Percentiles rank a stretch among this genome's conserved stretches.
These are phyloP conservation scores for Hippopotamyrus pictus DNA, from an alignment of 2,797 vertebrate species.

Conservation along the genomic window DNA sequence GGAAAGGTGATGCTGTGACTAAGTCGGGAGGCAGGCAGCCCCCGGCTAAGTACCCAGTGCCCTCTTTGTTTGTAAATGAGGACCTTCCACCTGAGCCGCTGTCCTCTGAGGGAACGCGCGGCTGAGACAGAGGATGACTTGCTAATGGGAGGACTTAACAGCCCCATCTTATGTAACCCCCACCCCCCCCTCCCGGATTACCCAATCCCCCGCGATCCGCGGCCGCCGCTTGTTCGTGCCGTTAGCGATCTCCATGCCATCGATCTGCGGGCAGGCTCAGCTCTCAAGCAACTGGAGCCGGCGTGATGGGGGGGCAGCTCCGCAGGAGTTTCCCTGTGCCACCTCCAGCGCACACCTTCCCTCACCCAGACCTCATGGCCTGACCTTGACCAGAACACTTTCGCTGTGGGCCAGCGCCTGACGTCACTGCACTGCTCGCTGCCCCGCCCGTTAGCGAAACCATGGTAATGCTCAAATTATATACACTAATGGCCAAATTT, in stretches of 20 bases:
- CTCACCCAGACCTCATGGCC: slow-evolving; percentile 36
- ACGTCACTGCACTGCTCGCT: not conserved
- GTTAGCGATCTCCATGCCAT: slow-evolving; percentile 49
- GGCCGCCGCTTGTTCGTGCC: slow-evolving; percentile 25
- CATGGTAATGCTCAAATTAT: not conserved
- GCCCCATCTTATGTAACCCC: slow-evolving; percentile 41
- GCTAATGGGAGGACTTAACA: slow-evolving; percentile 39
- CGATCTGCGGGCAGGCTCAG: slow-evolving; percentile 54
- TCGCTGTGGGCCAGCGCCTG: not conserved
- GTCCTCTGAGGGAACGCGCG: not conserved
- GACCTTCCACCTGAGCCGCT: slow-evolving; percentile 28
- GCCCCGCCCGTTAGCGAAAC: not conserved
- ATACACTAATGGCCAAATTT: not conserved
- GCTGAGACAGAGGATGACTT: slow-evolving; percentile 33
- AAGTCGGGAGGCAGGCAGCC: not conserved
- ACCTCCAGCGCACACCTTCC: slow-evolving; percentile 44
- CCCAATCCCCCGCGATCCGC: slow-evolving; percentile 41
- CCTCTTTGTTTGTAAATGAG: slow-evolving; percentile 30
- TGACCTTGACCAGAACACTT: slow-evolving; percentile 60
- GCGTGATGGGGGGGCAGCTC: not conserved
- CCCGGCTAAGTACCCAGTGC: not conserved
- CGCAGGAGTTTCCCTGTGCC: slow-evolving; percentile 37
- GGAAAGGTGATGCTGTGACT: not conserved
- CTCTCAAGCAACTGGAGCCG: slow-evolving; percentile 41
- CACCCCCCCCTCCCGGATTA: slow-evolving; percentile 28